Base-by-base conservation (phyloP, 2,888 invertebrate species). In the Mythimna pallens region DNA sequence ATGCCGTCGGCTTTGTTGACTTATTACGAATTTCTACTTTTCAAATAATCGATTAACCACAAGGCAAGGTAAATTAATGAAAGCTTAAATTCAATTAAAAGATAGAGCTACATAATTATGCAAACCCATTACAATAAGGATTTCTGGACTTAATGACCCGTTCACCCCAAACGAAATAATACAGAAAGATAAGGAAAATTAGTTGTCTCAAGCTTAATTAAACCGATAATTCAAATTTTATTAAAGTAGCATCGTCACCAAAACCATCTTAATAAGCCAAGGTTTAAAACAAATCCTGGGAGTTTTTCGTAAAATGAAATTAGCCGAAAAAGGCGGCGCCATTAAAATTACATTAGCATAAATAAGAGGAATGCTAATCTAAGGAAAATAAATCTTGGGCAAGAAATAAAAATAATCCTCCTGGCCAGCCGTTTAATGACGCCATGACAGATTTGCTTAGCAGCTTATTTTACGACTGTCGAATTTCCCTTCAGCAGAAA, bases 311-410 rank as follows among this genome's bases (percentile, higher is more conserved):
- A 91, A 95, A 95, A 95, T 94, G 94, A 96, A 96, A 95, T 96
- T 95, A 95, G 94, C 93, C 92, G 93, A 95, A 95, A 94, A 95
- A 94, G 94, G 93, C 94, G 92, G 89, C 88, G 93, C 95, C 96
- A 96, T 96, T 96, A 96, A 96, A 96, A 96, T 95, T 95, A 95
- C 96, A 96, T 96, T 96, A 96, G 95, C 96, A 96, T 96, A 96
- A 96, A 96, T 95, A 95, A 95, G 95, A 94, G 93, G 92, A 94
- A 95, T 95, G 96, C 95, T 96, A 96, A 96, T 96, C 95, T 95
- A 90, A 93, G 92, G 93, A 93, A 93, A 95, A 96, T 96, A 96
- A 96, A 96, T 96, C 95, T 95, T 91, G 89, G 88, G 88, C 71
- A 88, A 89, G 93, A 92, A 95, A 95, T 95, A 95, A 96, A 96